These are phyloP conservation scores for Acronicta alni DNA, from an alignment of 2,888 invertebrate species.

Conservation along the genomic window DNA sequence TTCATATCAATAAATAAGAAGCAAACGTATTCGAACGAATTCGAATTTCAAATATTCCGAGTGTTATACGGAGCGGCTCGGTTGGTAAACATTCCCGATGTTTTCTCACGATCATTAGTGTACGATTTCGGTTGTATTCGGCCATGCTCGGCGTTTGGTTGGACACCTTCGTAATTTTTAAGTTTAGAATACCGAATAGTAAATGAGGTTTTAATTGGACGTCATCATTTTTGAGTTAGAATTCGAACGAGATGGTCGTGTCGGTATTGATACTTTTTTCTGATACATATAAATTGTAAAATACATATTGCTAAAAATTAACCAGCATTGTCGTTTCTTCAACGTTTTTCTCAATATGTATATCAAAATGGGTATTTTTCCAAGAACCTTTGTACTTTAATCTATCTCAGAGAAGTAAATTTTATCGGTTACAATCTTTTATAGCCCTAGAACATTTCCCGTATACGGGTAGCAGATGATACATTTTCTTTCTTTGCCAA, in stretches of 20 bases:
- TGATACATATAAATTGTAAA: too few relatives aligned
- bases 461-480: constrained; percentile 27
- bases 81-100: constrained; percentile 56
- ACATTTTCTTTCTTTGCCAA: not conserved
- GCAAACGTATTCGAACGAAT: constrained; percentile 52
- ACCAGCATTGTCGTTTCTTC: too few relatives aligned
- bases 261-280: not conserved
- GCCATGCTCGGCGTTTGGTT: constrained; percentile 36
- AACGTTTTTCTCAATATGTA: too few relatives aligned
- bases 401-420: not conserved
- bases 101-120: constrained; percentile 69
- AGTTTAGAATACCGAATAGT: constrained; percentile 43
- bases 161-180: constrained; percentile 52
- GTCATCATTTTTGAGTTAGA: constrained; percentile 34
- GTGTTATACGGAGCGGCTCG: constrained; percentile 43
- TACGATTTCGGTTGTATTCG: constrained; percentile 50
- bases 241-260: constrained; percentile 19
- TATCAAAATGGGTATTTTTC: too few relatives aligned
- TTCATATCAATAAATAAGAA: constrained; percentile 43
- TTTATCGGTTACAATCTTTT: too few relatives aligned
- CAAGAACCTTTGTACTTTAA: not conserved
- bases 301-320: too few relatives aligned
- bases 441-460: not conserved
- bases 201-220: constrained; percentile 45
- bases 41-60: constrained; percentile 67